Conservation (phyloP, 2,888 invertebrate genomes). For the Helicoverpa assulta region DNA sequence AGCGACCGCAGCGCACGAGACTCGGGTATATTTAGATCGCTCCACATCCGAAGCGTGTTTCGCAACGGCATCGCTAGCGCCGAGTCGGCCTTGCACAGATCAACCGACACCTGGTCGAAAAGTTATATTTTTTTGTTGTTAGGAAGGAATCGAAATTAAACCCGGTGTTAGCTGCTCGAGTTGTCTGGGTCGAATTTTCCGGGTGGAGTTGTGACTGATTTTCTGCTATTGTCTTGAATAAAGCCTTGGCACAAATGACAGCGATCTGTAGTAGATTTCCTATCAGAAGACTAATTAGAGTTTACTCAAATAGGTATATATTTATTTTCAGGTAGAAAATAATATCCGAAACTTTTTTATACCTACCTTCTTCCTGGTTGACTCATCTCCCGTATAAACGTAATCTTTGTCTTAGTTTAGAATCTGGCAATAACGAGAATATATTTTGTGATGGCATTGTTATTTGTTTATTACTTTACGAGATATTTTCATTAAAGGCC, state of each 20-base stretch:
- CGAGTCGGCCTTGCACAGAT: constrained; percentile 80
- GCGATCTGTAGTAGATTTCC: too few species aligned
- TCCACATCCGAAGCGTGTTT: constrained; percentile 82
- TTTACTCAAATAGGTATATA: too few species aligned
- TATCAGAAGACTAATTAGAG: too few species aligned
- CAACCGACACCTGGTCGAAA: constrained; percentile 59
- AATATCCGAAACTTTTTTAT: too few species aligned
- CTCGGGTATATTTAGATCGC: constrained; percentile 80
- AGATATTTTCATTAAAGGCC: constrained; percentile 62
- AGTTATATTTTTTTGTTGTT: constrained; percentile 10
- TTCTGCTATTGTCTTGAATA: too few species aligned
- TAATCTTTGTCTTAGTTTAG: constrained; percentile 57
- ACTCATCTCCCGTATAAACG: constrained; percentile 3
- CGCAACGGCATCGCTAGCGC: constrained; percentile 75
- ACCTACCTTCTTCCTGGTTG: constrained; percentile 24
- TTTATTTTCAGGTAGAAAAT: too few species aligned
- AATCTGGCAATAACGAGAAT: constrained; percentile 63
- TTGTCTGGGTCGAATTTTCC: too few species aligned
- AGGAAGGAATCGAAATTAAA: not conserved
- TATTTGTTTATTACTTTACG: constrained; percentile 64
- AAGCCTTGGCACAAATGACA: too few species aligned
- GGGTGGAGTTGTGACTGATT: too few species aligned
- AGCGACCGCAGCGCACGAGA: constrained; percentile 65
- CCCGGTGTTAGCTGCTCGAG: not conserved
- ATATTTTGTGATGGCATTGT: constrained; percentile 64